These are phyloP conservation scores for Carassius gibelio DNA, from an alignment of 2,113 vertebrate species.

Conservation along the genomic window DNA sequence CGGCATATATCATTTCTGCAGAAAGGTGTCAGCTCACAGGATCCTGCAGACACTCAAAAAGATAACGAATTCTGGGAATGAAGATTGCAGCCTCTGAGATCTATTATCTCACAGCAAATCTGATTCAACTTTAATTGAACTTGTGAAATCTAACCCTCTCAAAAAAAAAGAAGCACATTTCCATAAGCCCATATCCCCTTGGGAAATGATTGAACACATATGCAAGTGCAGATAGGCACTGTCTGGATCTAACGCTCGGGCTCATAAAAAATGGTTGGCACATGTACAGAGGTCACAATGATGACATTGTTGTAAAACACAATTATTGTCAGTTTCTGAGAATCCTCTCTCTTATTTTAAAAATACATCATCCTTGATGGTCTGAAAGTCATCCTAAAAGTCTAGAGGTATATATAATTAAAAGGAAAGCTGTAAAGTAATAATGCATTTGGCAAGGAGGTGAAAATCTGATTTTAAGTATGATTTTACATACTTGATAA, in stretches of 20 bases:
- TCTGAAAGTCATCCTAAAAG: neutral
- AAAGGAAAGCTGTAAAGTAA: neutral
- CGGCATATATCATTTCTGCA: neutral
- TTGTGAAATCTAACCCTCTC: conserved; percentile 2
- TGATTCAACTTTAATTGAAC: conserved; percentile 36
- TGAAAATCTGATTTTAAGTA: neutral
- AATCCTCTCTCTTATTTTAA: neutral
- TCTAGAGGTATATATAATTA: neutral
- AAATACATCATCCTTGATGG: neutral
- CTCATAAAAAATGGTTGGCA: neutral
- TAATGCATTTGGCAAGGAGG: neutral
- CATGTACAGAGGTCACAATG: neutral
- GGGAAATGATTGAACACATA: neutral
- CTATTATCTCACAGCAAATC: conserved; percentile 23
- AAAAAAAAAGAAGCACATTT: neutral
- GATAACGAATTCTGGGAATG: conserved; percentile 13
- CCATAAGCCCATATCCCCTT: neutral
- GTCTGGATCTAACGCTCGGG: neutral
- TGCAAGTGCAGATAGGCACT: conserved; percentile 1
- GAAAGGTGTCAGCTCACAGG: conserved; percentile 5
- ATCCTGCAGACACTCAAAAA: conserved; percentile 7
- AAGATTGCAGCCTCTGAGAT: conserved; percentile 14
- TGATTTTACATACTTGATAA: neutral
- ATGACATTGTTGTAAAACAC: neutral
- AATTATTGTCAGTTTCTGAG: neutral